These are phyloP conservation scores for Pantherophis guttatus DNA, from an alignment of 2,113 vertebrate species.

Conservation along the genomic window DNA sequence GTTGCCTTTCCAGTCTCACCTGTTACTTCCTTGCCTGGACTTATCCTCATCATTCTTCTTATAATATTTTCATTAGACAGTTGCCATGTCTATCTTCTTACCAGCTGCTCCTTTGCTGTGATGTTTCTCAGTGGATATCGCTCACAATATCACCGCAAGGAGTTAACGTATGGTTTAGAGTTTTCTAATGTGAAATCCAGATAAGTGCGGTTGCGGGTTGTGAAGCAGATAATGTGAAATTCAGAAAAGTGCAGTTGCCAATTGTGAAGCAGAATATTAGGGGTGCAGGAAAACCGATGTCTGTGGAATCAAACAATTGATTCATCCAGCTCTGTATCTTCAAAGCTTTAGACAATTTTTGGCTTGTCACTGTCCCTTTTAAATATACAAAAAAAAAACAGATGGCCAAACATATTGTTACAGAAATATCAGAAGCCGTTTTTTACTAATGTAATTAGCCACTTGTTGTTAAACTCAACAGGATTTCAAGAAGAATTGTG, in stretches of 20 bases:
- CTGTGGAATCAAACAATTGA: neutral
- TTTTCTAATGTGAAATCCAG: neutral
- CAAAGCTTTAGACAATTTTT: neutral
- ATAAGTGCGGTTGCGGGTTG: too few relatives aligned
- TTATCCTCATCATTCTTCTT: neutral
- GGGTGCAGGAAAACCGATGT: neutral
- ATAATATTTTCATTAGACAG: neutral
- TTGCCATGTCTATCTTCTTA: neutral
- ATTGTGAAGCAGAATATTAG: too few relatives aligned
- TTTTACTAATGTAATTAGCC: neutral
- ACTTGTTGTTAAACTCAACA: neutral
- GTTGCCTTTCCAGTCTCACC: neutral
- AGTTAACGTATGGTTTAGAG: neutral
- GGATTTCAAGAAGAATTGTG: neutral
- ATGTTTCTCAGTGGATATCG: neutral
- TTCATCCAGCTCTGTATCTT: neutral
- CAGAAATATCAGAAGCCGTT: neutral
- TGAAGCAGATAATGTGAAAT: neutral
- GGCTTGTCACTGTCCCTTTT: neutral
- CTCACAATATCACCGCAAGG: neutral
- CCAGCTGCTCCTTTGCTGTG: neutral
- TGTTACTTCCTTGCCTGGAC: neutral
- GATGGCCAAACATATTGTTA: neutral
- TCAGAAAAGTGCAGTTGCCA: too few relatives aligned
- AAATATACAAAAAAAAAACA: neutral